A percentile compares a stretch with the other conserved stretches of the same genome.
Evolutionary conservation across 1,140 invertebrate genomes (phyloP).

Genomic region (Cryptotermes secundus): DNA sequence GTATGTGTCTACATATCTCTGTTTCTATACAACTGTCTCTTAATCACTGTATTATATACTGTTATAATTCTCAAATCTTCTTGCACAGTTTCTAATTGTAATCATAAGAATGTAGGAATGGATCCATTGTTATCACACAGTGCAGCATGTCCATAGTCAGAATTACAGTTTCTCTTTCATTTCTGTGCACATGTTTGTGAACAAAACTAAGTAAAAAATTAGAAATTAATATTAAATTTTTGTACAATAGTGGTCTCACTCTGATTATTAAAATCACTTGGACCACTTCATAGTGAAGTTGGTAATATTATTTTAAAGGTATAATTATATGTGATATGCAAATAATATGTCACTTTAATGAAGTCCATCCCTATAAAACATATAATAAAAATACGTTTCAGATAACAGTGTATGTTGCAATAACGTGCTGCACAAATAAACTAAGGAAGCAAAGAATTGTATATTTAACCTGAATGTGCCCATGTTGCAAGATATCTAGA

Average conservation of each 20-base stretch:
- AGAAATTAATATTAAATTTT: background rate
- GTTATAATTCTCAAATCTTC: background rate
- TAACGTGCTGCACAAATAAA: background rate
- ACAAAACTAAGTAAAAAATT: background rate
- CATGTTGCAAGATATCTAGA: background rate
- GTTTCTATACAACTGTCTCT: background rate
- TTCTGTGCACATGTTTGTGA: background rate
- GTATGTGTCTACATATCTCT: background rate
- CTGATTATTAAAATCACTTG: background rate
- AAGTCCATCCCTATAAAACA: background rate
- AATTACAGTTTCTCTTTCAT: background rate
- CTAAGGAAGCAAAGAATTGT: background rate
- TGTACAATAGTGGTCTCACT: background rate
- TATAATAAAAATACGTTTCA: background rate
- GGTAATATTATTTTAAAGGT: background rate
- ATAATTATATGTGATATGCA: background rate
- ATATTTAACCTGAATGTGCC: background rate
- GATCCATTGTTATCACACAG: background rate
- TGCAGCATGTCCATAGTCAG: background rate
- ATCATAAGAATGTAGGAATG: background rate
- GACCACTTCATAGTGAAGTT: background rate
- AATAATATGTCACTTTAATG: background rate
- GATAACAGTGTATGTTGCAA: background rate
- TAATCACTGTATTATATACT: background rate
- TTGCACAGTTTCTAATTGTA: background rate